Conservation (phyloP, 2,888 invertebrate genomes). For the Tetanocera ferruginea region DNA sequence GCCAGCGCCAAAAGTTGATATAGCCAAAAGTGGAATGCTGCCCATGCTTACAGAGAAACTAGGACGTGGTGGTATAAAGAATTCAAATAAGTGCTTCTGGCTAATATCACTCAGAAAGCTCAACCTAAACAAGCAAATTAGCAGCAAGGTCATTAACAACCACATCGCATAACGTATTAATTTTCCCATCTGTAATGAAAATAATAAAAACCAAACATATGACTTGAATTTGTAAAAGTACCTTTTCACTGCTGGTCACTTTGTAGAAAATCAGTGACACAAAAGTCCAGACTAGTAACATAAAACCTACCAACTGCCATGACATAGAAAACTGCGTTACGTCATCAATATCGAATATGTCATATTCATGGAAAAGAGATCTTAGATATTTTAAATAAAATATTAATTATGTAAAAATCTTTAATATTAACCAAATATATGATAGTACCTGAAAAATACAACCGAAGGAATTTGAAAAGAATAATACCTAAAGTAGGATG, state of each 20-base stretch:
- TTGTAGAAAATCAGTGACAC: slow-evolving; percentile 14
- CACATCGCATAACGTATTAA: slow-evolving; percentile 53
- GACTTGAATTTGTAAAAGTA: neutral
- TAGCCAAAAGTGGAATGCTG: slow-evolving; percentile 48
- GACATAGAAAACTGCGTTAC: no score
- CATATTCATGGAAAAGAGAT: no score
- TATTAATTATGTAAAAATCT: no score
- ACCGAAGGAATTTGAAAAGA: slow-evolving; percentile 52
- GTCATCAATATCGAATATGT: no score
- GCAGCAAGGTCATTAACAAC: slow-evolving; percentile 48
- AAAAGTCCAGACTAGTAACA: slow-evolving; percentile 14
- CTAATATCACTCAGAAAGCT: slow-evolving; percentile 56
- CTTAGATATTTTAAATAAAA: no score
- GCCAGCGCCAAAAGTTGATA: slow-evolving; percentile 88
- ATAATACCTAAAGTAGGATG: neutral
- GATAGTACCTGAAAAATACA: no score
- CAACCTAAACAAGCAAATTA: slow-evolving; percentile 54
- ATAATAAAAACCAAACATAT: neutral
- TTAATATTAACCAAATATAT: no score
- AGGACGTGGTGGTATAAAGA: slow-evolving; percentile 22
- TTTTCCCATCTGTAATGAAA: no score
- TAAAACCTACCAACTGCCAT: no score
- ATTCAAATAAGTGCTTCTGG: slow-evolving; percentile 43
- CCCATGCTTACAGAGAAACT: slow-evolving; percentile 27
- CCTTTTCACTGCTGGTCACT: neutral